phyloP scores from a whole-genome alignment of 1,140 invertebrate species.

The Scaptomyza pallida region DNA sequence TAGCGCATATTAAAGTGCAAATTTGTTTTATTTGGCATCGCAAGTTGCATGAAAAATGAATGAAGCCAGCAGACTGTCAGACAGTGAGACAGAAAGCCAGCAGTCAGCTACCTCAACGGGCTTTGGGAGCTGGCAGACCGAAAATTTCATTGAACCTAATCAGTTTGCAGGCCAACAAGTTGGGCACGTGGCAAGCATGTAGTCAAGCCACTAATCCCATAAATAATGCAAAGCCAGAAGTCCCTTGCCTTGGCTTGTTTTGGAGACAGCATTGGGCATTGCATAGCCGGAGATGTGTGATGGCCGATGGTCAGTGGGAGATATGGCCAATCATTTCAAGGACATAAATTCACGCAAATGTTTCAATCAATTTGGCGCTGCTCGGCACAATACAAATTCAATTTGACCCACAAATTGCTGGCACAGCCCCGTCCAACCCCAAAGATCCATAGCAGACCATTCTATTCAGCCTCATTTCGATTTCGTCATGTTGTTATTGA shows the following conservation, averaged over 20 bases:
- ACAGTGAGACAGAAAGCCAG: conserved; percentile 6
- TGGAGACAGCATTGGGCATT: not conserved
- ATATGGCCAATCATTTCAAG: conserved; percentile 78
- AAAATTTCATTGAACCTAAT: conserved; percentile 77
- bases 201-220: conserved; percentile 70
- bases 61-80: conserved; percentile 41
- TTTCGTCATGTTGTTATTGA: conserved; percentile 69
- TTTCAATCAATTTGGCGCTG: conserved; percentile 79
- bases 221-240: conserved; percentile 67
- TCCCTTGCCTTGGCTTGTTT: conserved; percentile 21
- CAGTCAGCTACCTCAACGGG: conserved; percentile 10
- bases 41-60: conserved; percentile 69
- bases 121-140: conserved; percentile 16
- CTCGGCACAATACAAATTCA: conserved; percentile 78
- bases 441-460: conserved; percentile 37
- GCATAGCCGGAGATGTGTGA: conserved; percentile 1
- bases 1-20: conserved; percentile 75
- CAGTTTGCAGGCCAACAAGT: conserved; percentile 72
- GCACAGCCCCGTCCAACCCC: conserved; percentile 31
- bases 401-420: conserved; percentile 81
- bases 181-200: conserved; percentile 67
- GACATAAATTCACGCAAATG: conserved; percentile 82
- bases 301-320: conserved; percentile 29
- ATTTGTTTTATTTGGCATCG: conserved; percentile 74
- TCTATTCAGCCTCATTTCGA: conserved; percentile 31